phyloP scores from a whole-genome alignment of 2,113 vertebrate species.

The Chloebia gouldiae region DNA sequence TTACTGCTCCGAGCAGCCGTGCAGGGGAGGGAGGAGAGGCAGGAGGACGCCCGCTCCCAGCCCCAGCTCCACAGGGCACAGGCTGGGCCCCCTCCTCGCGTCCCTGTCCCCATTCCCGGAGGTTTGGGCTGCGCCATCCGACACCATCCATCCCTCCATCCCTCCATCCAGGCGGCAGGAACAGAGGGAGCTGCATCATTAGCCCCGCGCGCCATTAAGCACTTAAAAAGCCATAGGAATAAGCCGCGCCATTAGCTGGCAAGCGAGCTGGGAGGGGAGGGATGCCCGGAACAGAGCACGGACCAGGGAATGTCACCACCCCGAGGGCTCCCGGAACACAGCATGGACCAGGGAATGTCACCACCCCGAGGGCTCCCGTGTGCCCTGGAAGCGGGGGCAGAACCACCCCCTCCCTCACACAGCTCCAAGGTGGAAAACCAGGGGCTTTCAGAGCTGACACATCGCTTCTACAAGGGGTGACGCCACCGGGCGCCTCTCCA shows the following conservation, averaged over 20 bases:
- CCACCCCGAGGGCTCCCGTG: background rate
- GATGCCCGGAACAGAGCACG: accelerated
- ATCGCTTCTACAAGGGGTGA: background rate
- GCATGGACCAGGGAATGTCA: accelerated
- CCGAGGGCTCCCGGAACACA: background rate
- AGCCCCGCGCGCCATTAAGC: constrained; percentile 55
- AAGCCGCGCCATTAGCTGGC: constrained; percentile 44
- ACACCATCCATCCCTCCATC: background rate
- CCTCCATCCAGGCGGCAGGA: background rate
- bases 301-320: background rate
- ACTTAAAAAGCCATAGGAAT: constrained; percentile 64
- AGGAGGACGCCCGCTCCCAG: background rate
- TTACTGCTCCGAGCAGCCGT: background rate
- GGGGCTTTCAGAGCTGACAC: constrained; percentile 41
- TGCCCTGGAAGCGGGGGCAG: accelerated
- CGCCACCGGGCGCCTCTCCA: background rate
- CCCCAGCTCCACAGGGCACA: background rate
- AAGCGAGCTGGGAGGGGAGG: constrained; percentile 15
- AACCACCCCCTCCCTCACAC: background rate
- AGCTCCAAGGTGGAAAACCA: background rate
- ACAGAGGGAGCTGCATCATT: constrained; percentile 23
- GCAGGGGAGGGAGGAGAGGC: constrained; percentile 22
- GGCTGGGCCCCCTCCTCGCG: background rate
- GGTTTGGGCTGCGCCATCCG: background rate
- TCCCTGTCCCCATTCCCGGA: background rate